Conservation (phyloP, 2,113 vertebrate species). For the Buteo buteo region DNA sequence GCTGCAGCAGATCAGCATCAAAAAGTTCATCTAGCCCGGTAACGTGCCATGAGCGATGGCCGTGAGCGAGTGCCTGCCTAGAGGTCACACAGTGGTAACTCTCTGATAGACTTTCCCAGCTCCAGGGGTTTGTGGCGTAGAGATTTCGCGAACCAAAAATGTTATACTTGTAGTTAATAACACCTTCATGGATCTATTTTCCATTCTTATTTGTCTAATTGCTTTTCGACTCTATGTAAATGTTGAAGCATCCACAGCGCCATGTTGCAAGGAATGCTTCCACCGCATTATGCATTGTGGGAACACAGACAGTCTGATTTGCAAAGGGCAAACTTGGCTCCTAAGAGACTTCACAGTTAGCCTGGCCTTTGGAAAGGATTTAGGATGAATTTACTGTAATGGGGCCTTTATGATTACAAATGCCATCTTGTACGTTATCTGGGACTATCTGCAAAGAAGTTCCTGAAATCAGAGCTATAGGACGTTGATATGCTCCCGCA, state of each 20-base stretch:
- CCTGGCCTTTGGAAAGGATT: slow-evolving; percentile 15
- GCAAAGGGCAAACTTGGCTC: background rate
- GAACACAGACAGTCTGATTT: background rate
- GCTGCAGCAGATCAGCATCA: background rate
- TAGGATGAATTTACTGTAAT: background rate
- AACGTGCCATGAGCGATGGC: background rate
- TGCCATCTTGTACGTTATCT: background rate
- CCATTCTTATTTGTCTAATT: background rate
- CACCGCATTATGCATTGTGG: background rate
- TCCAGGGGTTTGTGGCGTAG: background rate
- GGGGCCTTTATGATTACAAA: background rate
- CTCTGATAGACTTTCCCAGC: background rate
- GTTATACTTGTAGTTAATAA: background rate
- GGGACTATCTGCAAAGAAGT: background rate
- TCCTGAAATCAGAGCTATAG: background rate
- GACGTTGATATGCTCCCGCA: background rate
- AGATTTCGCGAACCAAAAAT: background rate
- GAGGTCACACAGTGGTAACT: background rate
- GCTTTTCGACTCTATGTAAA: background rate
- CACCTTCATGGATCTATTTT: background rate
- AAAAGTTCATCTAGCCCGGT: background rate
- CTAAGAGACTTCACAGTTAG: background rate
- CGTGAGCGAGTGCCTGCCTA: background rate
- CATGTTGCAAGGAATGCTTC: background rate
- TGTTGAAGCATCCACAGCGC: background rate